Conservation (phyloP, 2,797 vertebrate genomes). For the Enteromius thamalakanensis region DNA sequence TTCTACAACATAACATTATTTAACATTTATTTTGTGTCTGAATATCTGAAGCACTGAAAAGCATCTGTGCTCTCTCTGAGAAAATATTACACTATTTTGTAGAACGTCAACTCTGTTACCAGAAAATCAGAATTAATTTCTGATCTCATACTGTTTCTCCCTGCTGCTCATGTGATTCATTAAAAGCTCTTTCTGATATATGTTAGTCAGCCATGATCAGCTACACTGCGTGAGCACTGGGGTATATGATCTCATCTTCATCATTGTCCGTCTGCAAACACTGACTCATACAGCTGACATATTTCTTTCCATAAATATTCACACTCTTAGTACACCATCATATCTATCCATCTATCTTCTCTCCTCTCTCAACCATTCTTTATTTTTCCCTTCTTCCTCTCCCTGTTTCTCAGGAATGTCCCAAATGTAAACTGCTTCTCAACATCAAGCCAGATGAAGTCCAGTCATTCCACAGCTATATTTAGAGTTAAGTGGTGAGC, state of each 20-base stretch:
- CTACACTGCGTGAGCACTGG: neutral
- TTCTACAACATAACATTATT: too few relatives aligned
- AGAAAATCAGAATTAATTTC: too few relatives aligned
- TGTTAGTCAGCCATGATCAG: neutral
- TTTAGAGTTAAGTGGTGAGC: constrained; percentile 10
- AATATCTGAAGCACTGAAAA: too few relatives aligned
- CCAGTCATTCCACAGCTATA: constrained; percentile 37
- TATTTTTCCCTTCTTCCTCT: neutral
- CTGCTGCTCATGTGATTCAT: neutral
- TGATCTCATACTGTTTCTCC: too few relatives aligned
- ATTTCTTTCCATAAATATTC: constrained; percentile 21
- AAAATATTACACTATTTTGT: too few relatives aligned
- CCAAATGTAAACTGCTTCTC: constrained; percentile 18
- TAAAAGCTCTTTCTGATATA: neutral
- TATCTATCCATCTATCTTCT: neutral
- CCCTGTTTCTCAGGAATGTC: constrained; percentile 32
- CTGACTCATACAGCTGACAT: neutral
- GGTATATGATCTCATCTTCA: constrained; percentile 14
- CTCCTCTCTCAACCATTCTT: neutral
- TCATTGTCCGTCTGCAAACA: neutral
- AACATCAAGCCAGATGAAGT: constrained; percentile 29
- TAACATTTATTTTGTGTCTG: too few relatives aligned
- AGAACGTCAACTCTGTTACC: too few relatives aligned
- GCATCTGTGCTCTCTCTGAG: too few relatives aligned
- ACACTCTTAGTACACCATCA: neutral